phyloP scores from a whole-genome alignment of 2,797 vertebrate species.

The Notolabrus celidotus region DNA sequence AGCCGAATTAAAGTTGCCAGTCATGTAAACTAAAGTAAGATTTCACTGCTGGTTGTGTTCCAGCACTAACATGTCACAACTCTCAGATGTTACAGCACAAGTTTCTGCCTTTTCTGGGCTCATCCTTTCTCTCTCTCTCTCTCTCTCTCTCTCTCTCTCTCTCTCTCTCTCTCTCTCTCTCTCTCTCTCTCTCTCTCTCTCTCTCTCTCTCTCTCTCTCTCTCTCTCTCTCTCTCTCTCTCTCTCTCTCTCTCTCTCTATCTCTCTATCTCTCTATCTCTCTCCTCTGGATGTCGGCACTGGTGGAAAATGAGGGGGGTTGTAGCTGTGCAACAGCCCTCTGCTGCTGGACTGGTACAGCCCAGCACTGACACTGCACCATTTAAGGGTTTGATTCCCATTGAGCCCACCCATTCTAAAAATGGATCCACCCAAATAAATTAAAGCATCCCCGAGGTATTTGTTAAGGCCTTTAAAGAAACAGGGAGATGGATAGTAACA shows the following conservation, averaged over 20 bases:
- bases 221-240: no score
- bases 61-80: constrained; percentile 63
- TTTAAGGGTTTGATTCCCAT: constrained; percentile 79
- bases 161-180: no score
- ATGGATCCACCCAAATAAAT: constrained; percentile 62
- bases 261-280: no score
- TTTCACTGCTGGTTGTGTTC: constrained; percentile 49
- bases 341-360: constrained; percentile 64
- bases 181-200: no score
- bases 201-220: no score
- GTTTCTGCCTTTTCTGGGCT: constrained; percentile 72
- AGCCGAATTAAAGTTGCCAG: constrained; percentile 56
- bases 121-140: constrained; percentile 40
- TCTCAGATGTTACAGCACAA: constrained; percentile 52
- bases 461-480: constrained; percentile 35
- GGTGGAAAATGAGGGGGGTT: constrained; percentile 67
- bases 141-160: no score
- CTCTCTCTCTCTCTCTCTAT: constrained; percentile 6
- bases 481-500: constrained; percentile 9
- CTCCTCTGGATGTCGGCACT: constrained; percentile 30
- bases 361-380: constrained; percentile 71
- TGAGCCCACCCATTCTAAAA: constrained; percentile 73
- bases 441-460: constrained; percentile 42
- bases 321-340: constrained; percentile 44
- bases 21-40: constrained; percentile 53